These are phyloP conservation scores for Labia minor DNA, from an alignment of 2,888 invertebrate genomes.

Conservation along the genomic window DNA sequence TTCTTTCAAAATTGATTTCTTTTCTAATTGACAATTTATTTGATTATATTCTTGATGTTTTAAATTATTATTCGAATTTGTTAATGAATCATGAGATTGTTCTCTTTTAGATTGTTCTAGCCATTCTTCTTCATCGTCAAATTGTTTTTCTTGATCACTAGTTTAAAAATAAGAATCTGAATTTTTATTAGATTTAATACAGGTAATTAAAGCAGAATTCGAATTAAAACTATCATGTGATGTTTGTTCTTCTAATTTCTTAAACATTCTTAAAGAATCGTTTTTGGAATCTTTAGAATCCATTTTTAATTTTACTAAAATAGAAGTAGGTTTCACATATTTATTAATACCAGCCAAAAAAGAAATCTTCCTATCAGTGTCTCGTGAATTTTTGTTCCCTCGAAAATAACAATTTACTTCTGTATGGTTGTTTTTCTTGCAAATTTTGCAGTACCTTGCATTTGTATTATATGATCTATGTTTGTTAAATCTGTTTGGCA, in stretches of 20 bases:
- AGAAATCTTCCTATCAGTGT: too few species aligned
- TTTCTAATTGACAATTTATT: slow-evolving; percentile 24
- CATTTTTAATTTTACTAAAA: too few species aligned
- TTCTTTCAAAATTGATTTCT: slow-evolving; percentile 26
- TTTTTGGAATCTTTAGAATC: slow-evolving; percentile 28
- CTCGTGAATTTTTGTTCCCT: too few species aligned
- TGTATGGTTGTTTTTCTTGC: too few species aligned
- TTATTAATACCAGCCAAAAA: slow-evolving; percentile 31
- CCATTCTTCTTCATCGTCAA: slow-evolving; percentile 26
- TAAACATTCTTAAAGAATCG: slow-evolving; percentile 64
- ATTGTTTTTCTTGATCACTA: neutral
- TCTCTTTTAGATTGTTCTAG: slow-evolving; percentile 28
- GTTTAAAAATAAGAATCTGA: neutral
- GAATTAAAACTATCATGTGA: slow-evolving; percentile 57
- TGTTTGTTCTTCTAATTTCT: slow-evolving; percentile 63
- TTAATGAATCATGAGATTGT: neutral
- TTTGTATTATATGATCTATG: too few species aligned
- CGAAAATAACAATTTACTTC: too few species aligned
- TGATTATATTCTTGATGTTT: slow-evolving; percentile 15
- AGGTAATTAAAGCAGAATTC: slow-evolving; percentile 37
- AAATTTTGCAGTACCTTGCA: too few species aligned
- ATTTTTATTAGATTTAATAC: slow-evolving; percentile 32
- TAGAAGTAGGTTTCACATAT: neutral
- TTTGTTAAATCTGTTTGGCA: too few species aligned
- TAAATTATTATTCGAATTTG: slow-evolving; percentile 25